Conservation (phyloP, 1,140 invertebrate genomes). For the Papilio dardanus region DNA sequence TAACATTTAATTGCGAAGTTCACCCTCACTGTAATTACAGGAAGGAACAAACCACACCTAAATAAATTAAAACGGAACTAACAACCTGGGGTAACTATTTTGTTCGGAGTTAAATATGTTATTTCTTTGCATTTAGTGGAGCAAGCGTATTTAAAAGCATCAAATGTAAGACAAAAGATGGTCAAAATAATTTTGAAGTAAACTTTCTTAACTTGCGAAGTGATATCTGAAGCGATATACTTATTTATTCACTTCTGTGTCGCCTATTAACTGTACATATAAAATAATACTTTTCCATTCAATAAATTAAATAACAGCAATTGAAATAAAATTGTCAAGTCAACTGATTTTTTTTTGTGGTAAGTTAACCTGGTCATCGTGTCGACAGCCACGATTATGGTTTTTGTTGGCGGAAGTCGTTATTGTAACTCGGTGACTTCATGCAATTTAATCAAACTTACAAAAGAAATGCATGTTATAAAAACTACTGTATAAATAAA, state of each 20-base stretch:
- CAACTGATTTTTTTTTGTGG: slow-evolving; percentile 7
- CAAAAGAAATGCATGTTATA: slow-evolving; percentile 21
- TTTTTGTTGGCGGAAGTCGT: slow-evolving; percentile 29
- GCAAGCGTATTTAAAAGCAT: not conserved
- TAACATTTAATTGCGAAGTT: slow-evolving; percentile 15
- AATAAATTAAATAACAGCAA: not conserved
- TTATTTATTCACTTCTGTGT: too few relatives aligned
- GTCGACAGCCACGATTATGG: slow-evolving; percentile 28
- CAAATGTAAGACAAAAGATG: not conserved
- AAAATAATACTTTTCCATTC: not conserved
- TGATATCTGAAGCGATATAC: too few relatives aligned
- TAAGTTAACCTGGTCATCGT: slow-evolving; percentile 15
- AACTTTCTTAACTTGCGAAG: too few relatives aligned
- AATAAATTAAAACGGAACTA: slow-evolving; percentile 22
- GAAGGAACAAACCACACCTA: slow-evolving; percentile 33
- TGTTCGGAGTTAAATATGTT: not conserved
- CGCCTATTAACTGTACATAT: not conserved
- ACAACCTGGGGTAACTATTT: slow-evolving; percentile 3
- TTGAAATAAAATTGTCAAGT: not conserved
- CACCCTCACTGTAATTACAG: slow-evolving; percentile 29
- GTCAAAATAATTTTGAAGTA: not conserved
- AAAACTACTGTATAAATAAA: not conserved
- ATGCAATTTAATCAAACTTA: slow-evolving; percentile 24
- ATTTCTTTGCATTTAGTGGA: not conserved
- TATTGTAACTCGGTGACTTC: slow-evolving; percentile 24